phyloP scores from a whole-genome alignment of 2,797 vertebrate species.

The Lepilemur ruficaudatus region DNA sequence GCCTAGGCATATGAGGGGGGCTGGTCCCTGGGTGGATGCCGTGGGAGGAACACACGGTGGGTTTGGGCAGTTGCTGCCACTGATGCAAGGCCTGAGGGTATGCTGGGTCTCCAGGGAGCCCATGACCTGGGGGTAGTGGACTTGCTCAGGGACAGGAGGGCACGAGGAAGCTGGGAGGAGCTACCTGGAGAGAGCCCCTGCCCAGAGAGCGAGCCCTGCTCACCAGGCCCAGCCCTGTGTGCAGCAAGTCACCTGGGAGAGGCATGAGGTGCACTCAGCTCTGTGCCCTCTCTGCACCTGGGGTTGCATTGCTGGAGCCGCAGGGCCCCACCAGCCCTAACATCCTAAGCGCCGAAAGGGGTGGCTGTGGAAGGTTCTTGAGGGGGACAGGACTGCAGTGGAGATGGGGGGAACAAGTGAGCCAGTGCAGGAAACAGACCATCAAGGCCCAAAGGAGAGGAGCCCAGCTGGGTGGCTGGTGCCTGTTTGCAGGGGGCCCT shows the following conservation, averaged over 20 bases:
- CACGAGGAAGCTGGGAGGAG: fast-evolving
- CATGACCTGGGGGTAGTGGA: neutral
- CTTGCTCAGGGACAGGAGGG: neutral
- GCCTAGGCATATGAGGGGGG: neutral
- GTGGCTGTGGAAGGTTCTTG: neutral
- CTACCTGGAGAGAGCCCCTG: fast-evolving
- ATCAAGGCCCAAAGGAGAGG: neutral
- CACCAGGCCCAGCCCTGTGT: fast-evolving
- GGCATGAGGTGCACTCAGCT: fast-evolving
- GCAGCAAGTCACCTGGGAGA: fast-evolving
- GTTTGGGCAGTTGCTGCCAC: neutral
- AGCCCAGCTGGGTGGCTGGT: neutral
- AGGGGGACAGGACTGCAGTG: too few relatives aligned
- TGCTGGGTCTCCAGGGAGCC: neutral
- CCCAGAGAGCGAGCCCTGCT: fast-evolving
- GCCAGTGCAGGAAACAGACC: neutral
- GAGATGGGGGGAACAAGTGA: neutral
- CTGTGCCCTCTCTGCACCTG: fast-evolving
- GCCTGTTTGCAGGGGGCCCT: neutral
- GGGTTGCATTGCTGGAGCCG: fast-evolving
- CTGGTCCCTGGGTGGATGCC: fast-evolving
- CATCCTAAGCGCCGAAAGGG: neutral
- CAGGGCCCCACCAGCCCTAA: neutral
- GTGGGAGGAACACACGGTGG: fast-evolving
- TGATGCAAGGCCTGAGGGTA: too few relatives aligned